Evolutionary conservation across 2,797 vertebrate genomes (phyloP), one percentile per base, ranked within the genome.

Genomic region (Chromis chromis): DNA sequence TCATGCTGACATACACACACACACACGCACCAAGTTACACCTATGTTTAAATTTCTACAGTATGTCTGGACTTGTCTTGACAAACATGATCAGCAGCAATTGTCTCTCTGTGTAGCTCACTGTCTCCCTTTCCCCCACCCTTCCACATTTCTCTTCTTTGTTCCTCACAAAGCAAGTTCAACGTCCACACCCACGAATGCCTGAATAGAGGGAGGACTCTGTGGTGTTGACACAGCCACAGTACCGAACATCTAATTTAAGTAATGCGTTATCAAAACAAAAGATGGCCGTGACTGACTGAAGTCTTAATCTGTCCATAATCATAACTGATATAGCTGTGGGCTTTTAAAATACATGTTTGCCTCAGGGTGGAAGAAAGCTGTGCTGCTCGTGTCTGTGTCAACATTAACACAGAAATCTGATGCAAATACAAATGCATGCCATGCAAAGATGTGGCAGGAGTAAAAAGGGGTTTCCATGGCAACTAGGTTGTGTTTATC

Each of bases 401-500:
- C 40, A 36, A 70, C 69, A 44, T 49, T 17, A 58, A 64, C 25
- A 40, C 24, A 27, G 59, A 53, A 61, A 70, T 72, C 17, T 50
- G 40, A 88, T 73, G 61, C 83, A 84, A 79, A 88, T 76, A 70
- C 58, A 85, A 80, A 86, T 77, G 75, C 65, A 58, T 60, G 61
- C 8, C 74, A 83, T 74, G 69, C 79, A 85, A 83, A 82, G 79
- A 83, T 46, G 71, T 74, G 74, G 70, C 61, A 11, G 69, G 70
- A 56, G 53, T 46, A 7, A 24, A 69, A 78, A 54, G 31, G 13
- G 54, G 86, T 89, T 86, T 55, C 86, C 80, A 61, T 4, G 55
- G 70, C 71, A 83, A 90, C 90, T 25, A 27, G 58, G 44, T 27
- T 52, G 80, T 85, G 85, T 91, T 87, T 89, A 85, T 84, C 74